Percentiles rank a stretch among this genome's conserved stretches.
These are phyloP conservation scores for Himalopsyche japonica DNA, from an alignment of 2,888 invertebrate species.

Conservation along the genomic window DNA sequence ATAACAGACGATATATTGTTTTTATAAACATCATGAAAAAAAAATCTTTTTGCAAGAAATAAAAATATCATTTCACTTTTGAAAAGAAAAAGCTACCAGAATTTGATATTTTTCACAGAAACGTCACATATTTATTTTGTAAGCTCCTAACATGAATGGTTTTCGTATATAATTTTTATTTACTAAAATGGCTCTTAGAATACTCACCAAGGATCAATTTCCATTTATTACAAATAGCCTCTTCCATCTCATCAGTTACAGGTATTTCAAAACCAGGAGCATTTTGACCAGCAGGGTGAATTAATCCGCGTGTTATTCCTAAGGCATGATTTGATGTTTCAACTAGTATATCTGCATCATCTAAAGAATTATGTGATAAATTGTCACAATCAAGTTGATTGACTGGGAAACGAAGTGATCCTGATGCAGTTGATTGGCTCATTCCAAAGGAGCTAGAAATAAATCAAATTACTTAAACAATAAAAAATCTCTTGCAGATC, in stretches of 20 bases:
- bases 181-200: neutral
- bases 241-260: constrained; percentile 73
- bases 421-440: constrained; percentile 29
- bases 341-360: constrained; percentile 36
- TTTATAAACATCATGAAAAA: too few species aligned
- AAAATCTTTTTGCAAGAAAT: too few species aligned
- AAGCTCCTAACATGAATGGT: neutral
- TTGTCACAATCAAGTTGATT: constrained; percentile 30
- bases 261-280: constrained; percentile 55
- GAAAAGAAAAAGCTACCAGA: too few species aligned
- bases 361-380: constrained; percentile 27
- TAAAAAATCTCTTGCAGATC: too few species aligned
- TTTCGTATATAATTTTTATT: too few species aligned
- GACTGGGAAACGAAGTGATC: constrained; percentile 33
- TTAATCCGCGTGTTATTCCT: constrained; percentile 47
- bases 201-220: constrained; percentile 71
- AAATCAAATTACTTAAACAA: too few species aligned
- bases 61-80: neutral
- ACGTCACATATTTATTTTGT: too few species aligned
- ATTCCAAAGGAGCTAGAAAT: constrained; percentile 37
- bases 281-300: constrained; percentile 25
- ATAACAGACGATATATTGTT: too few species aligned
- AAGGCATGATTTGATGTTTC: constrained; percentile 40
- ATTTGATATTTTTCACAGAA: too few species aligned
- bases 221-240: constrained; percentile 81